Conservation (phyloP, 2,113 vertebrate genomes). For the Galemys pyrenaicus region DNA sequence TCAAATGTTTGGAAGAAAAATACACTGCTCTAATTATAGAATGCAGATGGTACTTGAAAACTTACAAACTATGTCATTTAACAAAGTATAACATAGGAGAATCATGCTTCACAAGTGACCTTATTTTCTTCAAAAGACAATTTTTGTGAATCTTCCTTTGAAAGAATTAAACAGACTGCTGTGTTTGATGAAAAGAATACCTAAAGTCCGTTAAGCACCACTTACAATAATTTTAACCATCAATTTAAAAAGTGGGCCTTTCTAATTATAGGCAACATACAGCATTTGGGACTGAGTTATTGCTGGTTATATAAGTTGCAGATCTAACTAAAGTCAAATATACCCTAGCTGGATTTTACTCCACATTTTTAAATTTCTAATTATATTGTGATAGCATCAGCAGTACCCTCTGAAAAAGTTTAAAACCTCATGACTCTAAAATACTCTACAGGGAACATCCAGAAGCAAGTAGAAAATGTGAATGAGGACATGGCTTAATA, state of each 20-base stretch:
- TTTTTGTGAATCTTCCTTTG: constrained; percentile 23
- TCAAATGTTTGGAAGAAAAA: constrained; percentile 75
- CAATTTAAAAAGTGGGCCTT: constrained; percentile 57
- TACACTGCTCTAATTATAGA: constrained; percentile 79
- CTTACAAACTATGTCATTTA: constrained; percentile 66
- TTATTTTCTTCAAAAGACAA: constrained; percentile 51
- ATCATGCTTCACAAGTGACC: constrained; percentile 39
- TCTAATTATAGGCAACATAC: constrained; percentile 52
- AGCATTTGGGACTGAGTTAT: constrained; percentile 18
- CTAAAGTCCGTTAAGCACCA: not conserved
- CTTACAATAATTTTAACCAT: constrained; percentile 18
- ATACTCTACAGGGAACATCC: not conserved
- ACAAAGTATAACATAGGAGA: not conserved
- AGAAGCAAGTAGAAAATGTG: not conserved
- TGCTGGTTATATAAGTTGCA: not conserved
- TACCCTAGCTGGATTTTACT: constrained; percentile 19
- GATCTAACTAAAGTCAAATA: constrained; percentile 53
- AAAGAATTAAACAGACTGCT: not conserved
- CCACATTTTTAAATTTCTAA: constrained; percentile 62
- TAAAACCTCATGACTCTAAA: constrained; percentile 43
- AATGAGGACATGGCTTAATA: not conserved
- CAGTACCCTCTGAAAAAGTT: not conserved
- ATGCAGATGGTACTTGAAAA: constrained; percentile 80
- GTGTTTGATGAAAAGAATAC: not conserved
- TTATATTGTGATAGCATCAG: constrained; percentile 38